Evolutionary conservation across 2,888 invertebrate genomes (phyloP).

Genomic region (Tetragnatha montana): DNA sequence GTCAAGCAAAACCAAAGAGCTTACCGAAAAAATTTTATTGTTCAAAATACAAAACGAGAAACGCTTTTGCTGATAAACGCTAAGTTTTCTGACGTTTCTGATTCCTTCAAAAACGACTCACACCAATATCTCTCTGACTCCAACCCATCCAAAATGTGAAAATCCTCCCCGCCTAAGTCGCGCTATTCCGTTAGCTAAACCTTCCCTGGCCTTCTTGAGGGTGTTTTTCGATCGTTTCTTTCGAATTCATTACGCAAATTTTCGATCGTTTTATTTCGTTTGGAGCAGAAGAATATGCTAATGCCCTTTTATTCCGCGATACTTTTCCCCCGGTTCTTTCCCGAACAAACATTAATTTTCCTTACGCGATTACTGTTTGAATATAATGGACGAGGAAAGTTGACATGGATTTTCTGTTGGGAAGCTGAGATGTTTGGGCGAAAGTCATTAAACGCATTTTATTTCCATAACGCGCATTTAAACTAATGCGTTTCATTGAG

Average conservation of each 20-base stretch:
- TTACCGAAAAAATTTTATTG: no score
- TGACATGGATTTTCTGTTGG: background rate
- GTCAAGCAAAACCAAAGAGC: no score
- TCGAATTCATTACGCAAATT: slow-evolving; percentile 27
- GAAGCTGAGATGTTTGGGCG: background rate
- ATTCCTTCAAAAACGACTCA: no score
- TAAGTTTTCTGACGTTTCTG: no score
- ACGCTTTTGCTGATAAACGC: background rate
- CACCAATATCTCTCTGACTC: no score
- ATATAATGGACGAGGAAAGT: background rate
- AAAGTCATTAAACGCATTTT: background rate
- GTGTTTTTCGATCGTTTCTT: slow-evolving; percentile 5
- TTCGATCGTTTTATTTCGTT: slow-evolving; percentile 38
- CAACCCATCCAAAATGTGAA: no score
- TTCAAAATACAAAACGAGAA: background rate
- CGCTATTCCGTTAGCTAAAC: background rate
- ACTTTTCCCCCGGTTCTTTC: background rate
- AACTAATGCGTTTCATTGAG: no score
- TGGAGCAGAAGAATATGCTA: background rate
- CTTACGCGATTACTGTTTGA: background rate
- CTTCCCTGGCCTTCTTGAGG: background rate
- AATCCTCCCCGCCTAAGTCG: background rate
- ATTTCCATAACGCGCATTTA: no score
- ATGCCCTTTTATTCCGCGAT: background rate
- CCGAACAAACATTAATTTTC: background rate